Base-by-base conservation (phyloP, 2,113 vertebrate genomes). In the Tragelaphus imberbis region DNA sequence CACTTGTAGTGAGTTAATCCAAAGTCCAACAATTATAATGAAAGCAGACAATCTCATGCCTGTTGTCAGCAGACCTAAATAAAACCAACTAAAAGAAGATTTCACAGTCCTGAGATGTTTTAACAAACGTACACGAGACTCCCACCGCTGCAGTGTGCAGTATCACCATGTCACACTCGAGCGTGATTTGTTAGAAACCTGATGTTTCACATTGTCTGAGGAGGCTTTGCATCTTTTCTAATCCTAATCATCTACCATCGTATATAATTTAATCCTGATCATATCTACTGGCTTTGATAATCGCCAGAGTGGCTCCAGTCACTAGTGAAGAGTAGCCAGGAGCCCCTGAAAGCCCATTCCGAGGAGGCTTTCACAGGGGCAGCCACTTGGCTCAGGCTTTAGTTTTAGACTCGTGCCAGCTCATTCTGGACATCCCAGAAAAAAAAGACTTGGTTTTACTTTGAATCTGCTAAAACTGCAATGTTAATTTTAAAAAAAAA, bases 381-480 rank as follows among this genome's bases (percentile, higher is more conserved):
- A 53, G 84, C 7, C 14, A 25, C 2, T 6, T 14, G 25, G 61
- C 51, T 44, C 95, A 92, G 59, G 7, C 14, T 68, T 77, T 33
- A 90, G 51, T 92, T 92, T 96, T 25, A 84, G 40, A 59, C 51
- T 88, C 77, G 80, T 51, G 12, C 33, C 51, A 95, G 12, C 61
- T 87, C 63, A 96, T 88, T 82, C 19, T 61, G 81, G 88, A 55
- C 15, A 96, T 49, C 51, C 86, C 75, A 28, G 56, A 90, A 92
- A 77, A 85, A 90, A 92, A 77, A 85, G 13, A 88, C 36, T 95
- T 16, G 95, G 13, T 85, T 91, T 63, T 75, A 95, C 63, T 95
- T 53, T 87, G 36, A 44, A 33, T 82, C 25, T 77, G 19, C 40
- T 93, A 49, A 87, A 89, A 93, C 91, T 13, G 44, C 93, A 95